phyloP scores from a whole-genome alignment of 2,888 invertebrate genomes.

The Apodemia hepburni region DNA sequence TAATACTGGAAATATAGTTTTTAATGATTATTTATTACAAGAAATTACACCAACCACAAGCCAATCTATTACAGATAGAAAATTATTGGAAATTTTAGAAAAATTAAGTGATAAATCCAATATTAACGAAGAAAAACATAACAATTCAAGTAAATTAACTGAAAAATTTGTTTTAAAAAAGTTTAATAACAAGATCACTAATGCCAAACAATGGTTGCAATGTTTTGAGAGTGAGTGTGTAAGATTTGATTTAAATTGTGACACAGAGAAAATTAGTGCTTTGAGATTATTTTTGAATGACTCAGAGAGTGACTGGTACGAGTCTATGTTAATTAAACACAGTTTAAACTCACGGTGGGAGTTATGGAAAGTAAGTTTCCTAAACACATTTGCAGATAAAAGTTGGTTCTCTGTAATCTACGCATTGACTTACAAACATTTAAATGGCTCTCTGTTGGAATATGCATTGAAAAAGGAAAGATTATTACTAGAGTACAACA shows the following conservation, averaged over 20 bases:
- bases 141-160: slow-evolving; percentile 15
- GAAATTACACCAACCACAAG: slow-evolving; percentile 15
- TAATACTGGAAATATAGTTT: slow-evolving; percentile 19
- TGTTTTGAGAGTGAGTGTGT: slow-evolving; percentile 21
- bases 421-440: slow-evolving; percentile 18
- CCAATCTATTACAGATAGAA: slow-evolving; percentile 8
- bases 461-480: slow-evolving; percentile 22
- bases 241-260: slow-evolving; percentile 19
- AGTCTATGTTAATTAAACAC: slow-evolving; percentile 21
- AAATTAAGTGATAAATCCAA: slow-evolving; percentile 19
- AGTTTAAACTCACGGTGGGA: slow-evolving; percentile 19
- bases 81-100: slow-evolving; percentile 19
- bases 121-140: neutral
- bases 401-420: slow-evolving; percentile 18
- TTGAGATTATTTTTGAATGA: slow-evolving; percentile 23
- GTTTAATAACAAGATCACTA: slow-evolving; percentile 17
- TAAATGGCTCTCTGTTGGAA: slow-evolving; percentile 18
- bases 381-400: slow-evolving; percentile 21
- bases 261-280: slow-evolving; percentile 18
- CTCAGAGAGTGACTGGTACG: slow-evolving; percentile 18
- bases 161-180: slow-evolving; percentile 18
- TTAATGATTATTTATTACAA: slow-evolving; percentile 21
- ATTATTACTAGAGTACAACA: slow-evolving; percentile 21
- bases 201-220: slow-evolving; percentile 17
- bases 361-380: slow-evolving; percentile 20